A percentile compares a stretch with the other conserved stretches of the same genome.
These are phyloP conservation scores for Oxyteleia sp. DNA, from an alignment of 2,888 invertebrate species.

Conservation along the genomic window DNA sequence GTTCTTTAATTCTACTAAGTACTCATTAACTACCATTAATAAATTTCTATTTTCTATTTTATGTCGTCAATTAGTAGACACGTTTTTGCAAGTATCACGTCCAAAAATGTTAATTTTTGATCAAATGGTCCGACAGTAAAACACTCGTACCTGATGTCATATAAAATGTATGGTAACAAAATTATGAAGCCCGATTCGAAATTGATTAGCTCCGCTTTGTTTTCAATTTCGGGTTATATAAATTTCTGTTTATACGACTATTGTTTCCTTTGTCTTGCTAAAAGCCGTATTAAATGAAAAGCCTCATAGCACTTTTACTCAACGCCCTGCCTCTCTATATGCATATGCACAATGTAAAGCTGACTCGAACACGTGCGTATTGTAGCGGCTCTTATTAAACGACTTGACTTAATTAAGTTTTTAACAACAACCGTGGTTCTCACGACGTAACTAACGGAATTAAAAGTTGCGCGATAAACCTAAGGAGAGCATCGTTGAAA, in stretches of 20 bases:
- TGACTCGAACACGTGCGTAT: conserved; percentile 38
- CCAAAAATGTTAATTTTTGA: no score
- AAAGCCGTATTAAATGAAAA: conserved; percentile 32
- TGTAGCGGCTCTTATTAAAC: conserved; percentile 48
- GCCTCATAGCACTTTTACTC: conserved; percentile 37
- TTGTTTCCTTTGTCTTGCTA: conserved; percentile 22
- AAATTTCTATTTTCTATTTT: no score
- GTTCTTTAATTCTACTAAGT: no score
- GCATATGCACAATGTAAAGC: conserved; percentile 46
- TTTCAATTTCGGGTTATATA: conserved; percentile 1
- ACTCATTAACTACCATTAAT: no score
- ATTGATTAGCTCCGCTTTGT: background rate
- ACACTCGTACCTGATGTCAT: no score
- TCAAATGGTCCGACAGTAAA: no score
- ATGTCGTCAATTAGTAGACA: no score
- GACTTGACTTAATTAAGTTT: conserved; percentile 57
- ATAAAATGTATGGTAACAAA: no score
- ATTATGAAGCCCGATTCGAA: background rate
- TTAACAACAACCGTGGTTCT: conserved; percentile 47
- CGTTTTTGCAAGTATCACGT: no score
- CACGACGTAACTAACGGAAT: conserved; percentile 21
- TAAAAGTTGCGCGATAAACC: conserved; percentile 42
- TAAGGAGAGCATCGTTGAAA: conserved; percentile 13
- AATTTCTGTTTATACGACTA: conserved; percentile 12
- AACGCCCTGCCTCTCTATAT: conserved; percentile 30